Conservation (phyloP, 2,113 vertebrate species). For the Vireo altiloquus region DNA sequence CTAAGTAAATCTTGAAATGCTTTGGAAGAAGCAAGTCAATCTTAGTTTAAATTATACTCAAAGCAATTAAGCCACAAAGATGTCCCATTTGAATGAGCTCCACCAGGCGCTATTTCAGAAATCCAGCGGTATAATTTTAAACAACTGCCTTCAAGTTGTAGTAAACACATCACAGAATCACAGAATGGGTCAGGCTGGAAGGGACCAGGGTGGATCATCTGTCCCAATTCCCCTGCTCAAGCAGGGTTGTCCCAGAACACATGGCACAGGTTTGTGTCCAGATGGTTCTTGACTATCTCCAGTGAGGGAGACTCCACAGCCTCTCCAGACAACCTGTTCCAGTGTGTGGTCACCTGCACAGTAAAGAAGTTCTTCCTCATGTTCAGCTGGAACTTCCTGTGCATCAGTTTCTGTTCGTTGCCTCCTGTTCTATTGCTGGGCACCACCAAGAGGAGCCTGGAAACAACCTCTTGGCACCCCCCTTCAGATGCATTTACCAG, state of each 20-base stretch:
- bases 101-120: background rate
- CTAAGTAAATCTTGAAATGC: background rate
- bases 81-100: background rate
- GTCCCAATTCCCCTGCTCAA: no score
- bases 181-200: background rate
- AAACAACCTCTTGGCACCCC: background rate
- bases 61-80: background rate
- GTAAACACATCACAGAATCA: background rate
- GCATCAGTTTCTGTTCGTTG: fast-evolving
- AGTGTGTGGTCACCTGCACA: fast-evolving
- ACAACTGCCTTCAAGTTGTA: background rate
- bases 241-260: background rate
- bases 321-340: background rate
- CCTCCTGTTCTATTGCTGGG: background rate
- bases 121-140: background rate
- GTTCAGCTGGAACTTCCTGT: background rate
- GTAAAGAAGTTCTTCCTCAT: background rate
- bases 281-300: fast-evolving
- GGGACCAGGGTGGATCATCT: background rate
- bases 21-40: background rate
- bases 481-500: background rate
- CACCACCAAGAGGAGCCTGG: background rate
- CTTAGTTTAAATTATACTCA: background rate
- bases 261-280: background rate
- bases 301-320: background rate